Base-by-base conservation (phyloP, 2,113 vertebrate genomes). In the Syngnathoides biaculeatus region DNA sequence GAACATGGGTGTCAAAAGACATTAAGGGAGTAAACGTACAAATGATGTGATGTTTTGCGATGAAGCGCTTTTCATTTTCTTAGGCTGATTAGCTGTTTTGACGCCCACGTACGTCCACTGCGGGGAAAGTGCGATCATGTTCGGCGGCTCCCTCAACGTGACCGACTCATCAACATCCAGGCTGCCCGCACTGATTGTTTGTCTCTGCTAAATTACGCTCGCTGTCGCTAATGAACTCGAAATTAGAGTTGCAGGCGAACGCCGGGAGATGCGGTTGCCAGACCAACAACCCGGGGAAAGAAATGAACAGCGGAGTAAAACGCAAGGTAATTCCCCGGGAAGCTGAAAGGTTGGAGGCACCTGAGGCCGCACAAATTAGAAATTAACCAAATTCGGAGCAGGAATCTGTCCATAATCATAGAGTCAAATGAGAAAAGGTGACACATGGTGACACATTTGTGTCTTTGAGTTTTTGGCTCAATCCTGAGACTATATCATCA, bases 391-490 rank as follows among this genome's bases (percentile, higher is more conserved):
- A 24, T 26, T 24, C 3, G 22, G 6, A 43, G 13, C 22, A 2
- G 11, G 10, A 62, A 61, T 17, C 8, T 38, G 27, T 58, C 13
- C 6, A n/a, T 39, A 10, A 39, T 57, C 13, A 17, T 17, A 17
- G 45, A 48, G 15, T 17, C 1, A 17, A 48, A 48, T 48, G 45
- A 48, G 45, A 19, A 15, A 2, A n/a, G n/a, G n/a, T n/a, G n/a
- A n/a, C n/a, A n/a, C n/a, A 12, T n/a, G 66, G 58, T 30, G 47
- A 59, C 20, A 61, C 75, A 84, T 82, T 84, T 45, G 77, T 74
- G 83, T 85, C 75, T 73, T 82, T 45, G 1, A 61, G 50, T 68
- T 72, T 53, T 20, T 35, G 53, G 24, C 26, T 42, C 39, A 45
- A 77, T 64, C 61, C 56, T 55, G 40, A 43, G 43, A 64, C 57